These are phyloP conservation scores for Apaloderma vittatum DNA, from an alignment of 2,113 vertebrate species.

Conservation along the genomic window DNA sequence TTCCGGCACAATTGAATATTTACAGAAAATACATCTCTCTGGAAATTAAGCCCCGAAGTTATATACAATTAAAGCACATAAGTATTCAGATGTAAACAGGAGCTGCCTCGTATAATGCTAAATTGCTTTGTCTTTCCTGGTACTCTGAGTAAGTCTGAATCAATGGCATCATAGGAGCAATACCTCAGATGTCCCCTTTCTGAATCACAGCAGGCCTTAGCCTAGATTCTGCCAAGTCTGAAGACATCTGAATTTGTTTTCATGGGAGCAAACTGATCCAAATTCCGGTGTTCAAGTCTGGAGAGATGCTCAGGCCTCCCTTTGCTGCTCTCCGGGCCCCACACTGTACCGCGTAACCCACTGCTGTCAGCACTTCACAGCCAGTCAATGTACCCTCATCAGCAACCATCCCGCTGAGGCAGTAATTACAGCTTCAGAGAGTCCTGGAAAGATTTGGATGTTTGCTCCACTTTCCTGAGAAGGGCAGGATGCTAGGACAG, in stretches of 20 bases:
- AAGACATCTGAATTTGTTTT: background rate
- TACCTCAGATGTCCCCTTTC: background rate
- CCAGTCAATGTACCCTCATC: fast-evolving
- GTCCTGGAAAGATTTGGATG: background rate
- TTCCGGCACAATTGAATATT: background rate
- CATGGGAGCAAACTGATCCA: background rate
- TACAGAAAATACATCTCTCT: background rate
- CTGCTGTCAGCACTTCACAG: background rate
- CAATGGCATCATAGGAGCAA: background rate
- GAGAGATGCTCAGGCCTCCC: background rate
- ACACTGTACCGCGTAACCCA: fast-evolving
- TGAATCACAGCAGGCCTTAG: background rate
- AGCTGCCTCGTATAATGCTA: background rate
- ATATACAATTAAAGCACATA: background rate
- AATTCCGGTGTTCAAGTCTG: background rate
- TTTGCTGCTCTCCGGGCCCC: fast-evolving
- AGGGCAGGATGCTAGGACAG: background rate
- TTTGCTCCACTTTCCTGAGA: background rate
- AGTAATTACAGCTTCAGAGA: background rate
- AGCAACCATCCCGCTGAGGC: background rate
- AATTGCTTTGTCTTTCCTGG: background rate
- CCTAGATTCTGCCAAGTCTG: background rate
- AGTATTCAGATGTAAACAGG: background rate
- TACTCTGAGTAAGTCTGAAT: background rate
- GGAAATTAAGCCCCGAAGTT: background rate